Evolutionary conservation across 2,797 vertebrate genomes (phyloP).

Genomic region (Falco novaeseelandiae): DNA sequence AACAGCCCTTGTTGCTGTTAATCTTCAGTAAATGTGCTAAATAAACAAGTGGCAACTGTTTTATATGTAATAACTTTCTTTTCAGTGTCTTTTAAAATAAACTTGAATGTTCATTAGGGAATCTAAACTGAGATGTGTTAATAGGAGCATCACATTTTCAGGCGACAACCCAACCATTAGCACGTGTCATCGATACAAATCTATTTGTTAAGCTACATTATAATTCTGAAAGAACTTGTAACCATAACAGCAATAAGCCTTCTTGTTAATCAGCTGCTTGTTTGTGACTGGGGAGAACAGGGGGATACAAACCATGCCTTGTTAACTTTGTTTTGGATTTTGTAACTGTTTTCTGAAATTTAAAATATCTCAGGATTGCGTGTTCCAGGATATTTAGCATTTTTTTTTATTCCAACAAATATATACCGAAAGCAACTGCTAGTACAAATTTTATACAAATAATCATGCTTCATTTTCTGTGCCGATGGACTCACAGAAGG

Average conservation of each 20-base stretch:
- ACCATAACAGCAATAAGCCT: not conserved
- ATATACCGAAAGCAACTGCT: not conserved
- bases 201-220: conserved; percentile 13
- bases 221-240: not conserved
- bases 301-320: not conserved
- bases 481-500: fast-evolving
- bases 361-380: not conserved
- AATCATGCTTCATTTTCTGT: not conserved
- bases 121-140: not conserved
- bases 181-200: not conserved
- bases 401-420: not conserved
- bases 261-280: not conserved
- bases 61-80: conserved; percentile 20
- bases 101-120: conserved; percentile 8
- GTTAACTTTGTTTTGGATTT: not conserved
- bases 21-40: not conserved
- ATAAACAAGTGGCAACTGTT: conserved; percentile 35
- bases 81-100: conserved; percentile 42
- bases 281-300: not conserved
- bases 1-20: not conserved
- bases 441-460: not conserved
- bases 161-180: not conserved
- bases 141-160: not conserved
- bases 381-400: not conserved
- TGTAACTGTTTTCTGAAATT: not conserved